Conservation (phyloP, 2,888 invertebrate species). For the Muscina levida region DNA sequence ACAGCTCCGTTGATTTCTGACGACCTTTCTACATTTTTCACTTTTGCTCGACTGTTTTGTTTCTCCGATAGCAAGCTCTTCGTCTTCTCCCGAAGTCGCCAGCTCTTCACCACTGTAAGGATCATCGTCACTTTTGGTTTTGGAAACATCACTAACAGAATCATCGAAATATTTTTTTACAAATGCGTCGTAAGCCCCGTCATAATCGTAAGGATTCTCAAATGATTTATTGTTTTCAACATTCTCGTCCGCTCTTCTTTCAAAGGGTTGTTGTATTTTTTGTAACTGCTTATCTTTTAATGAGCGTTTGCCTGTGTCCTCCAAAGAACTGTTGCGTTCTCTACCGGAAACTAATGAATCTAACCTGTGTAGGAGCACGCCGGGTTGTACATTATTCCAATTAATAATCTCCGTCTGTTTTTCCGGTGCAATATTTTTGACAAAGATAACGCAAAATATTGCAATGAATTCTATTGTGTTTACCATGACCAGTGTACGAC, state of each 20-base stretch:
- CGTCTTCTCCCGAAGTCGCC: slow-evolving; percentile 28
- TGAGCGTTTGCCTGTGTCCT: too few relatives aligned
- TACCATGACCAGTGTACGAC: slow-evolving; percentile 20
- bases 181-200: slow-evolving; percentile 76
- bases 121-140: slow-evolving; percentile 44
- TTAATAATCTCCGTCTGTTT: slow-evolving; percentile 7
- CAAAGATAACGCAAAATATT: slow-evolving; percentile 18
- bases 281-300: too few relatives aligned
- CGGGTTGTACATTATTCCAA: slow-evolving; percentile 51
- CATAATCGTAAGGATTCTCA: slow-evolving; percentile 71
- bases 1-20: slow-evolving; percentile 83
- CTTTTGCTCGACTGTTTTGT: slow-evolving; percentile 56
- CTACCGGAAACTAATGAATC: slow-evolving; percentile 24
- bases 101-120: slow-evolving; percentile 56
- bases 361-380: slow-evolving; percentile 53
- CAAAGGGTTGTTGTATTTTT: slow-evolving; percentile 4
- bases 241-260: slow-evolving; percentile 42
- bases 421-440: slow-evolving; percentile 2
- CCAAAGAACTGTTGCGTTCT: neutral
- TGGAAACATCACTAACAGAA: slow-evolving; percentile 78
- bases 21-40: slow-evolving; percentile 82
- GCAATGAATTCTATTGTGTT: slow-evolving; percentile 27
- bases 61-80: slow-evolving; percentile 53
- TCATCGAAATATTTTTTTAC: slow-evolving; percentile 74
- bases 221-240: slow-evolving; percentile 1